Evolutionary conservation across 2,797 vertebrate genomes (phyloP), one percentile per base, ranked within the genome.

Genomic region (Acanthurus leucopareius): DNA sequence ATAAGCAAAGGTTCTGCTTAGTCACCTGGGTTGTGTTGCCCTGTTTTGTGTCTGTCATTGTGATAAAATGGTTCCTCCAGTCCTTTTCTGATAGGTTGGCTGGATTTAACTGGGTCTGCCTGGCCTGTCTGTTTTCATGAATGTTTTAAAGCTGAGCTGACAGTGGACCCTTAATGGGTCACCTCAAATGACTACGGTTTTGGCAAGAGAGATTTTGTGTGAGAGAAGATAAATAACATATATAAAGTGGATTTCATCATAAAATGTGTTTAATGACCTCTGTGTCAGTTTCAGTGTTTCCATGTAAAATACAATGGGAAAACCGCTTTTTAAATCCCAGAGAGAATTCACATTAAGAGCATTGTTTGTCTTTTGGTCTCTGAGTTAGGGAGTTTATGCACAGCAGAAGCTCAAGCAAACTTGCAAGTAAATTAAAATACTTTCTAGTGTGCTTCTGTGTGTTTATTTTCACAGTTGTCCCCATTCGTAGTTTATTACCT

Each of bases 1-100:
- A 82, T 69, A 25, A 83, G 60, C 40, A 48, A 83, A 65, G 65
- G 64, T 77, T 86, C 62, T 80, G 74, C 78, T 77, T 57, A 66
- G 76, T 86, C 78, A 82, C 74, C 75, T 87, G 88, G 69, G 78
- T 77, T 67, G 62, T 77, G 82, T 88, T 84, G 74, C 67, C 48
- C 63, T 73, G 63, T 73, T 79, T 58, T 69, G 52, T 57, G 48
- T 76, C 75, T 74, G 68, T 82, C 81, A 69, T 86, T 58, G 28
- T 84, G 65, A 83, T 75, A 48, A 84, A 80, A 85, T 44, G 22
- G 79, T 60, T 82, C 49, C 60, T 64, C 22, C 28, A 28, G 57
- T 75, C 53, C 49, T 47, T 45, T 65, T 78, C 49, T 69, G 81
- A 15, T 72, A 70, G 69, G 38, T 47, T 9, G 16, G 14, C 2